Percentiles rank a stretch among this genome's conserved stretches.
Evolutionary conservation across 2,797 vertebrate genomes (phyloP).

Genomic region (Gallinago nigripennis): DNA sequence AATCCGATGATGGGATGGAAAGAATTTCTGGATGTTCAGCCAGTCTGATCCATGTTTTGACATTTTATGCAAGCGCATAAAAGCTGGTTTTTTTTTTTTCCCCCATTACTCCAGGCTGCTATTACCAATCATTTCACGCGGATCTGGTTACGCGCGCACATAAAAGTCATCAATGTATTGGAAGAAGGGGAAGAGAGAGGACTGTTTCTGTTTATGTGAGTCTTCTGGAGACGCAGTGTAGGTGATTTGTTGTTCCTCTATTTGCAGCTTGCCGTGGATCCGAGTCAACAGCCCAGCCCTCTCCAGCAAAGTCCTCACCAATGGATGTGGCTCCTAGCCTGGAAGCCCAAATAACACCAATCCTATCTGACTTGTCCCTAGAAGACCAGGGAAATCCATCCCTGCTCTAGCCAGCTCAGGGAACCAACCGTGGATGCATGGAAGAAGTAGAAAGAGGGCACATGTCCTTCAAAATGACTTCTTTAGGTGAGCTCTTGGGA

Average conservation of each 20-base stretch:
- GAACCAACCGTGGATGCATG: rapidly evolving
- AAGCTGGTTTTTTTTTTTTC: background rate
- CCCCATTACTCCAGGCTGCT: background rate
- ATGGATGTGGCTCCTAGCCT: background rate
- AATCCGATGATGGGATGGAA: background rate
- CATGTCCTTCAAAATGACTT: background rate
- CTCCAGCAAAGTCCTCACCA: background rate
- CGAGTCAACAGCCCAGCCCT: background rate
- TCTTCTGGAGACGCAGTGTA: background rate
- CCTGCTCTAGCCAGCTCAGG: background rate
- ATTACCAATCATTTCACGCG: background rate
- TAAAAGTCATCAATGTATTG: constrained; percentile 30
- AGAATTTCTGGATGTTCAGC: constrained; percentile 65
- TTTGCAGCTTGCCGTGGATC: background rate
- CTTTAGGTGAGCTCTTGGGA: background rate
- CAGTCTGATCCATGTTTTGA: constrained; percentile 51
- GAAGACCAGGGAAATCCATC: background rate
- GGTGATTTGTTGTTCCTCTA: background rate
- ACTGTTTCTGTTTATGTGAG: background rate
- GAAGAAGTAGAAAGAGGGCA: background rate
- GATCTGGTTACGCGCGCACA: background rate
- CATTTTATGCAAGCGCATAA: constrained; percentile 32
- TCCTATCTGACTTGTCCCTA: background rate
- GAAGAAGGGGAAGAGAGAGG: background rate
- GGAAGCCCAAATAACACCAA: background rate